Evolutionary conservation across 2,113 vertebrate genomes (phyloP), one percentile per base, ranked within the genome.

Genomic region (Agapornis roseicollis): DNA sequence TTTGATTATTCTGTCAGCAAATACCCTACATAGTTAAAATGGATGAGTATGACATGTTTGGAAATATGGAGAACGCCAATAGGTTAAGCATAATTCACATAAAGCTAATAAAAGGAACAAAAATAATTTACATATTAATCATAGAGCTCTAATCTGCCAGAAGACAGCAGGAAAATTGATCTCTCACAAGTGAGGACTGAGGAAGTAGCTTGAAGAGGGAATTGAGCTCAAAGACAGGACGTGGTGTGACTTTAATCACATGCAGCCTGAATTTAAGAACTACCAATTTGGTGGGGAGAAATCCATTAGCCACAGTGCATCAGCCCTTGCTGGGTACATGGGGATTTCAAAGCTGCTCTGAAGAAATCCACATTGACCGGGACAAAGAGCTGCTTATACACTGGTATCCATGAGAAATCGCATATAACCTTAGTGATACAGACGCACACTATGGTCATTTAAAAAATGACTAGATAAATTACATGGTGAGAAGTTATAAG

Each of bases 101-200:
- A 74, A 85, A 94, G 76, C 85, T 93, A 88, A 94, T 90, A 86
- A 92, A 93, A 95, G 61, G 74, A 80, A 70, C 35, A 73, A 95
- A 94, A 96, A 84, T 88, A 52, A 95, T 96, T 96, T 96, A 49
- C 93, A 88, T 96, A 96, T 86, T 96, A 92, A 96, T 93, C 90
- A 88, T 41, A 50, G 56, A 85, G 56, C 74, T 95, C 76, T 85
- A 91, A 92, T 88, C 93, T 92, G 68, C 37, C 47, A 86, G 72
- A 85, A 96, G 64, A 88, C 88, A 93, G 85, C 41, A 84, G 82
- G 49, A 58, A 92, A 90, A 93, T 90, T 86, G 80, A 92, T 93
- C 39, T 90, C 69, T 72, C 60, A 52, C 35, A 64, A 94, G 61
- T 44, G 81, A 7, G 7, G 69, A n/a, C 72, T 72, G 55, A 88